Conservation (phyloP, 1,140 invertebrate species). For the Bombus haemorrhoidalis region DNA sequence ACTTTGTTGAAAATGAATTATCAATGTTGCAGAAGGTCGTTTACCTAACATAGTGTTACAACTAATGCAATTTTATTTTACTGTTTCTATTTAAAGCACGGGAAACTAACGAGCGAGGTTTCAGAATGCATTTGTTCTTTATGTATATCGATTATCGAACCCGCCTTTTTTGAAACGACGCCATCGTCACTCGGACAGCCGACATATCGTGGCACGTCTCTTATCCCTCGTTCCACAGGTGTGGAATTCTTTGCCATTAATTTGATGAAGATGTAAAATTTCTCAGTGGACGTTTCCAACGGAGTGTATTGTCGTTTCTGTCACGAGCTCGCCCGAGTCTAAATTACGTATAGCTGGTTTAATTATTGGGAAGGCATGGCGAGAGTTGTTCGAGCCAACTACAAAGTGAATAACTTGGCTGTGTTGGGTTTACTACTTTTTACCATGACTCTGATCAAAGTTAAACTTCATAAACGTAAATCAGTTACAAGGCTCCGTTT, state of each 20-base stretch:
- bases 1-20: background rate
- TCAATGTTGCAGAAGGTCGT: background rate
- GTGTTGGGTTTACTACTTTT: background rate
- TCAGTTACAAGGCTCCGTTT: no score
- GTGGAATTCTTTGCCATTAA: background rate
- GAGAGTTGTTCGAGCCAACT: background rate
- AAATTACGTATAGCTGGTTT: constrained; percentile 14
- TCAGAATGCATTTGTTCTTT: background rate
- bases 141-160: constrained; percentile 13
- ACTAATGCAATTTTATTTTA: background rate
- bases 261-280: background rate
- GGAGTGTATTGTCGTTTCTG: no score
- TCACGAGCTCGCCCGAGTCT: background rate
- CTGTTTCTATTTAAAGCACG: background rate
- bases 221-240: background rate
- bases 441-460: background rate
- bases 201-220: no score
- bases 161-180: constrained; percentile 24
- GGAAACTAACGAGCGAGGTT: background rate
- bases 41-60: background rate
- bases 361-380: constrained; percentile 6
- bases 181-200: background rate
- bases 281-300: background rate
- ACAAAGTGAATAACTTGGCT: background rate
- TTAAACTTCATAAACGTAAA: background rate